These are phyloP conservation scores for Neelides folsomi DNA, from an alignment of 2,888 invertebrate species.

Conservation along the genomic window DNA sequence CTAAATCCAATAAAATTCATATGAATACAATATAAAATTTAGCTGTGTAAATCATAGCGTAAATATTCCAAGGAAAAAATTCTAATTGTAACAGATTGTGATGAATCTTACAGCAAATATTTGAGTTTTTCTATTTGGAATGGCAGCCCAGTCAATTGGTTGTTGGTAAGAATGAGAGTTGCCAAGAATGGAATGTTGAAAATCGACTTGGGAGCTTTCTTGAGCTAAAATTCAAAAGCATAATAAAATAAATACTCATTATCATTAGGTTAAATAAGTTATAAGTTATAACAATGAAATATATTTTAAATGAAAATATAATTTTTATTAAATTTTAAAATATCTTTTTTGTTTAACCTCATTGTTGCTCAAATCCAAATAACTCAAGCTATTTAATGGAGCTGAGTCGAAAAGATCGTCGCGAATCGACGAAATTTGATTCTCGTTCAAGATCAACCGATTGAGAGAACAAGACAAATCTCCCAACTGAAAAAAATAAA, in stretches of 20 bases:
- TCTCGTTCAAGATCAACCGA: constrained; percentile 7
- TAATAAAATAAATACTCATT: too few species aligned
- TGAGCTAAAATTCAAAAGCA: too few species aligned
- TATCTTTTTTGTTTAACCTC: constrained; percentile 7
- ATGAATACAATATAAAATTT: background rate
- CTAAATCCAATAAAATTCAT: constrained; percentile 8
- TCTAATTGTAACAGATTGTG: too few species aligned
- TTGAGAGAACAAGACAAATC: background rate
- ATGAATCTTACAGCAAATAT: constrained; percentile 10
- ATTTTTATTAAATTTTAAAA: background rate
- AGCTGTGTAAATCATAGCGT: too few species aligned
- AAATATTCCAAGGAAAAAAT: too few species aligned
- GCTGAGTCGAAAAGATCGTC: constrained; percentile 9
- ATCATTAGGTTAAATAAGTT: too few species aligned
- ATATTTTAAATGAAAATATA: too few species aligned
- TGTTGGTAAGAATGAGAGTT: constrained; percentile 2
- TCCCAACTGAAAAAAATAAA: background rate
- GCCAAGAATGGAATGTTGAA: constrained; percentile 1
- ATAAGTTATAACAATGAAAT: too few species aligned
- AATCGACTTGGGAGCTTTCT: constrained; percentile 9
- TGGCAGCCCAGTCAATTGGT: constrained; percentile 10
- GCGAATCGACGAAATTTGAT: constrained; percentile 8
- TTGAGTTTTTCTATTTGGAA: constrained; percentile 13
- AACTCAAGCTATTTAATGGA: constrained; percentile 4
- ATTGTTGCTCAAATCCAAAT: constrained; percentile 12